Conservation (phyloP, 2,888 invertebrate species). For the Phlogophora meticulosa region DNA sequence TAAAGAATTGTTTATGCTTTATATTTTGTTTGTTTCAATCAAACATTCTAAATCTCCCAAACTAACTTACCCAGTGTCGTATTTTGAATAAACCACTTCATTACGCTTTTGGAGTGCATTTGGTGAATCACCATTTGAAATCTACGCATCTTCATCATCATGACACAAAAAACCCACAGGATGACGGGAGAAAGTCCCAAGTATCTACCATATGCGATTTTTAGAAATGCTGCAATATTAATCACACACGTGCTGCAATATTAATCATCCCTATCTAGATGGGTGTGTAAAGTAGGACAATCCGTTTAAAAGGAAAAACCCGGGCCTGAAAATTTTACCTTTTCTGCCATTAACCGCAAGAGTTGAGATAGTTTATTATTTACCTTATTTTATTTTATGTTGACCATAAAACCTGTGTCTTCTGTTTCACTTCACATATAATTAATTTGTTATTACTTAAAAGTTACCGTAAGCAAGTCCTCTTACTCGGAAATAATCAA, state of each 20-base stretch:
- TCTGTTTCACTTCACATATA: neutral
- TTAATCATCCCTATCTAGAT: neutral
- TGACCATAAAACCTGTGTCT: neutral
- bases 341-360: neutral
- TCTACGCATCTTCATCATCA: neutral
- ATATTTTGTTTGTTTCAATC: neutral
- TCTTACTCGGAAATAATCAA: no score
- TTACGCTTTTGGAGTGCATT: neutral
- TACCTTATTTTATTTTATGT: neutral
- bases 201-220: neutral
- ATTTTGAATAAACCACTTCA: neutral
- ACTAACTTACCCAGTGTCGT: no score
- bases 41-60: no score
- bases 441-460: no score
- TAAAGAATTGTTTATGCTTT: neutral
- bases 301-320: neutral
- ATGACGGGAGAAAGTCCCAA: neutral
- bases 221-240: neutral
- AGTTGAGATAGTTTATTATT: neutral
- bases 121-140: neutral
- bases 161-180: neutral
- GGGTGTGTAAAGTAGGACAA: neutral
- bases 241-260: slow-evolving; percentile 3
- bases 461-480: neutral
- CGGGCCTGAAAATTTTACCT: neutral